Evolutionary conservation across 2,113 vertebrate species (phyloP).

Genomic region (Myiopsitta monachus): DNA sequence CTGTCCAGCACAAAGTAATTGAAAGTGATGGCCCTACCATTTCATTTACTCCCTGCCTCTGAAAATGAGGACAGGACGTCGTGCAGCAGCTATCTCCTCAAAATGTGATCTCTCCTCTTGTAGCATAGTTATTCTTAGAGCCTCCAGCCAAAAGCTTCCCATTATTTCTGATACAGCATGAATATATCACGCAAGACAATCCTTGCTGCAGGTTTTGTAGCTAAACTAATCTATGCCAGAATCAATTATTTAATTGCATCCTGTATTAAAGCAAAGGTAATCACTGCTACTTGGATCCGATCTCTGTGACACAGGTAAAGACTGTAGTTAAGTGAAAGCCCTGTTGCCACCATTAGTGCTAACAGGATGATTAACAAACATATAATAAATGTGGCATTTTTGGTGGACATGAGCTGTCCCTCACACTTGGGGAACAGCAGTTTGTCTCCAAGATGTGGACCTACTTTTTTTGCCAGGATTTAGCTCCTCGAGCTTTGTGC

Average conservation of each 20-base stretch:
- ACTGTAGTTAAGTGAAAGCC: neutral
- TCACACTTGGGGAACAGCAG: neutral
- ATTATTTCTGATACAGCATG: neutral
- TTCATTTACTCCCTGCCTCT: neutral
- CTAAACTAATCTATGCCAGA: constrained; percentile 34
- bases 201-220: constrained; percentile 29
- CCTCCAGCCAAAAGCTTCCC: constrained; percentile 10
- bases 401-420: neutral
- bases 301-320: neutral
- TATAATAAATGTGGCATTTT: neutral
- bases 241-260: constrained; percentile 10
- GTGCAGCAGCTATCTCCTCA: neutral
- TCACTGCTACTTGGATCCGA: neutral
- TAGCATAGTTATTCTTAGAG: neutral
- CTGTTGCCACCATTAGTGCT: neutral
- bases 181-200: constrained; percentile 17
- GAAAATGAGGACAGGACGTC: neutral
- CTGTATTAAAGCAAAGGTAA: neutral
- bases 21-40: neutral
- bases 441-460: neutral
- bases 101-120: neutral
- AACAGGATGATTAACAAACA: neutral
- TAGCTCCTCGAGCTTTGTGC: neutral
- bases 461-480: neutral
- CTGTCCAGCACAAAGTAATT: neutral